A percentile compares a stretch with the other conserved stretches of the same genome.
phyloP scores from a whole-genome alignment of 2,888 invertebrate species.

The Athetis lepigone region DNA sequence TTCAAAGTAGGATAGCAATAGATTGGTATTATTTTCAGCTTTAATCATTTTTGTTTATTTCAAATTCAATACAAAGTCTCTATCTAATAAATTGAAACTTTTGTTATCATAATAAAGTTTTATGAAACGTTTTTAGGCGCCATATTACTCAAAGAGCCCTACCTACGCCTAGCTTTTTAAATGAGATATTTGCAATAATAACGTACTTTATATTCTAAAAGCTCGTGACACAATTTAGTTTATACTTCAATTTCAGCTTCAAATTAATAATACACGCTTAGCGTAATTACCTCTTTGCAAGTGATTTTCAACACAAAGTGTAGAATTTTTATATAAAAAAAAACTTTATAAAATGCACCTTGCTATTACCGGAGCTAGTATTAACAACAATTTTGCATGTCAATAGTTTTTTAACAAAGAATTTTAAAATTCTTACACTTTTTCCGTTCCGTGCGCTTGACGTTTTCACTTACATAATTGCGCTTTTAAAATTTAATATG shows the following conservation, averaged over 20 bases:
- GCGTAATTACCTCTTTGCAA: conserved; percentile 59
- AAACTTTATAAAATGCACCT: conserved; percentile 50
- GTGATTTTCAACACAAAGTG: conserved; percentile 52
- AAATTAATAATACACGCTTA: conserved; percentile 51
- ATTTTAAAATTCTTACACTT: conserved; percentile 51
- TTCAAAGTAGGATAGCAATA: too few relatives aligned
- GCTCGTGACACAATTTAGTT: conserved; percentile 34
- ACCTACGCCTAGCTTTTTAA: conserved; percentile 29
- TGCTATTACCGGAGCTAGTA: conserved; percentile 42
- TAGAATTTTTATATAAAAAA: conserved; percentile 24
- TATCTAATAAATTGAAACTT: too few relatives aligned
- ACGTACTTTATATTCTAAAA: conserved; percentile 48
- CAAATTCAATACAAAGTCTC: too few relatives aligned
- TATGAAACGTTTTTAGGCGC: neutral
- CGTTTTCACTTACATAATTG: conserved; percentile 62
- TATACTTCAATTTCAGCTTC: conserved; percentile 38
- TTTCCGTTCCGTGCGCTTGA: conserved; percentile 57
- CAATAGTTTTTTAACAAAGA: conserved; percentile 68
- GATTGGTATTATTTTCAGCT: too few relatives aligned
- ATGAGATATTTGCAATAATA: conserved; percentile 52
- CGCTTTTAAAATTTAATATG: conserved; percentile 53
- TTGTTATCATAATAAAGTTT: conserved; percentile 17
- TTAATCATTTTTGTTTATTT: too few relatives aligned
- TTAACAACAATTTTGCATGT: conserved; percentile 68
- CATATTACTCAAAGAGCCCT: conserved; percentile 7